These are phyloP conservation scores for Corythaixoides concolor DNA, from an alignment of 2,113 vertebrate species.

Conservation along the genomic window DNA sequence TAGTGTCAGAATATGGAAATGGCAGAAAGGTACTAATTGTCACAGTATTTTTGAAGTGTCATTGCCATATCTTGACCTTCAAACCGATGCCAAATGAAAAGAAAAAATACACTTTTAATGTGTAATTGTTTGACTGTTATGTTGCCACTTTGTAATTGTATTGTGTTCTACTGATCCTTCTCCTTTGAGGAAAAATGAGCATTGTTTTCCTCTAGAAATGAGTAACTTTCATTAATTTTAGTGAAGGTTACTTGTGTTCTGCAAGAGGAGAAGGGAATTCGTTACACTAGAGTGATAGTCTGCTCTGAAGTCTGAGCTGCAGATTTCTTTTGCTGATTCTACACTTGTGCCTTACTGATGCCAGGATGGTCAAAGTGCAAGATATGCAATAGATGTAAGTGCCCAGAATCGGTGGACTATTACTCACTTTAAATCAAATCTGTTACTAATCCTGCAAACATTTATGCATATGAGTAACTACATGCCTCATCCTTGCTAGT, in stretches of 20 bases:
- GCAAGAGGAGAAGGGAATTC: slow-evolving; percentile 24
- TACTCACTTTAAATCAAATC: background rate
- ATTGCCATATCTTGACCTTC: slow-evolving; percentile 14
- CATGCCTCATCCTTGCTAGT: fast-evolving
- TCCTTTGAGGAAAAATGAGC: slow-evolving; percentile 27
- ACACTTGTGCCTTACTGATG: slow-evolving; percentile 26
- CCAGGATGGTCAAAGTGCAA: background rate
- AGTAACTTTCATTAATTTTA: background rate
- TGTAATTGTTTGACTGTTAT: slow-evolving; percentile 44
- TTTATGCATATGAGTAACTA: background rate
- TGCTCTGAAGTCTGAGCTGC: slow-evolving; percentile 37
- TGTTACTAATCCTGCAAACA: slow-evolving; percentile 3
- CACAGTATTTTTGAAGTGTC: slow-evolving; percentile 9
- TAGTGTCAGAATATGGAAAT: background rate
- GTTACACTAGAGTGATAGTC: background rate
- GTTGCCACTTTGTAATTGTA: slow-evolving; percentile 63
- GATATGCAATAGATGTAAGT: background rate
- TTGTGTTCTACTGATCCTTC: slow-evolving; percentile 58
- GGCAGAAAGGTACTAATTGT: slow-evolving; percentile 12
- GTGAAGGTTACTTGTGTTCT: background rate
- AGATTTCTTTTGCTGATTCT: slow-evolving; percentile 21
- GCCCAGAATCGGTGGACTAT: slow-evolving; percentile 7
- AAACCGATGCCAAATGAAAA: slow-evolving; percentile 42
- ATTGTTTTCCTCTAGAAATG: background rate
- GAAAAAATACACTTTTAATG: background rate